Base-by-base conservation (phyloP, 2,888 invertebrate species). In the Drosophila borborema region DNA sequence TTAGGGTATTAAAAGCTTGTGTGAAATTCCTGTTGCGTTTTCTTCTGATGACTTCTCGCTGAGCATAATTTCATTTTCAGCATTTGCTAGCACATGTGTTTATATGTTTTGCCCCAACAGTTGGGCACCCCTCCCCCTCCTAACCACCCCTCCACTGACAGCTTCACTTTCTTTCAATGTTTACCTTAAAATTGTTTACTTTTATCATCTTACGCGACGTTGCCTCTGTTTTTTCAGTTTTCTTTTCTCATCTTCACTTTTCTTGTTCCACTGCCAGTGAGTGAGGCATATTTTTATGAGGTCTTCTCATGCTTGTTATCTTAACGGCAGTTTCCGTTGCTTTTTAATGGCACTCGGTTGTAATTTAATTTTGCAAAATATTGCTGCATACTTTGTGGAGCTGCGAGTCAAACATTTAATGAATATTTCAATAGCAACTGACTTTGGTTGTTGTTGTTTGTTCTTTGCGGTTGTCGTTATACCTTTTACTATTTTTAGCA, bases 271-370 rank as follows among this genome's bases (percentile, higher is more conserved):
- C 31, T 31, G 28, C 6, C 23, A 18, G 40, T 31, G 31, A 20
- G 31, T 7, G 6, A 10, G 63, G 79, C 55, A 65, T 53, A 54
- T 53, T 68, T 68, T 77, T 69, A 72, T 72, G 63, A 53, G 31
- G 54, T 28, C 41, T 63, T 61, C 71, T 49, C 60, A 49, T 76
- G 49, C 72, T 83, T 73, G 73, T 83, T 88, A 79, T 85, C 83
- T 80, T 77, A 74, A 80, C 64, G 84, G 75, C 73, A 72, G 65
- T 61, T 80, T 76, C 79, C 75, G 77, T 54, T 64, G 64, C 69
- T 77, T 86, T 89, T 75, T 89, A 86, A 86, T 86, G 89, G 89
- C 74, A 69, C 82, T 82, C 72, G 64, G 48, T 48, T 69, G 80
- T 86, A 81, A 89, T 89, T 80, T 86, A 71, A 83, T 86, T 89